phyloP scores from a whole-genome alignment of 2,888 invertebrate species.

The Trichogramma evanescens region DNA sequence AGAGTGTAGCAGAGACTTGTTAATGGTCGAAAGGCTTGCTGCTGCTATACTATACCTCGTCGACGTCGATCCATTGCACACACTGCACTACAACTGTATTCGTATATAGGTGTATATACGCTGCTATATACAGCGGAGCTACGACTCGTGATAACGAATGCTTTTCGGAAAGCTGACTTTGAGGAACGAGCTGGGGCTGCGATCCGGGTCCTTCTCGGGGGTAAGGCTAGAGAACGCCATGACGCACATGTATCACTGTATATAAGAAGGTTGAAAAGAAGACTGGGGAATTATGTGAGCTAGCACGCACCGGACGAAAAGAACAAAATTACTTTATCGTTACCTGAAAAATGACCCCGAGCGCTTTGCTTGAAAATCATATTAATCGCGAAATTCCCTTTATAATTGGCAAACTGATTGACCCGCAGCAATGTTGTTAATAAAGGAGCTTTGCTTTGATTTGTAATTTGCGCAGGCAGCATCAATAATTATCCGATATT shows the following conservation, averaged over 20 bases:
- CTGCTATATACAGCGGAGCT: not conserved
- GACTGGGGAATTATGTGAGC: too few relatives aligned
- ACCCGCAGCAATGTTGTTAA: too few relatives aligned
- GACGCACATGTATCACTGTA: not conserved
- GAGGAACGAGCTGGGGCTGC: constrained; percentile 18
- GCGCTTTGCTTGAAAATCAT: too few relatives aligned
- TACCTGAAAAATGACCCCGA: constrained; percentile 10
- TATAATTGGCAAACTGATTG: too few relatives aligned
- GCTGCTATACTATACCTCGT: not conserved
- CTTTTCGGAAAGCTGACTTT: constrained; percentile 22
- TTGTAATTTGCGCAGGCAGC: too few relatives aligned
- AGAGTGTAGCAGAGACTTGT: constrained; percentile 24
- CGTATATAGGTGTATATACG: not conserved
- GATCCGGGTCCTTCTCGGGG: not conserved
- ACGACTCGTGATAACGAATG: constrained; percentile 16
- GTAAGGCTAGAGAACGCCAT: not conserved
- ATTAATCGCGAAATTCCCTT: too few relatives aligned
- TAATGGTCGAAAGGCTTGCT: constrained; percentile 35
- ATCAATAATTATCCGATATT: too few relatives aligned
- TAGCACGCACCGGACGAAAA: not conserved
- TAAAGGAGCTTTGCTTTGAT: too few relatives aligned
- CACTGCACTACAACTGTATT: not conserved
- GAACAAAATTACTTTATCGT: constrained; percentile 15
- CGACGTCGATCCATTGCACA: constrained; percentile 29
- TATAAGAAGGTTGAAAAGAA: too few relatives aligned